Base-by-base conservation (phyloP, 1,140 invertebrate genomes). In the Lucilia cuprina region DNA sequence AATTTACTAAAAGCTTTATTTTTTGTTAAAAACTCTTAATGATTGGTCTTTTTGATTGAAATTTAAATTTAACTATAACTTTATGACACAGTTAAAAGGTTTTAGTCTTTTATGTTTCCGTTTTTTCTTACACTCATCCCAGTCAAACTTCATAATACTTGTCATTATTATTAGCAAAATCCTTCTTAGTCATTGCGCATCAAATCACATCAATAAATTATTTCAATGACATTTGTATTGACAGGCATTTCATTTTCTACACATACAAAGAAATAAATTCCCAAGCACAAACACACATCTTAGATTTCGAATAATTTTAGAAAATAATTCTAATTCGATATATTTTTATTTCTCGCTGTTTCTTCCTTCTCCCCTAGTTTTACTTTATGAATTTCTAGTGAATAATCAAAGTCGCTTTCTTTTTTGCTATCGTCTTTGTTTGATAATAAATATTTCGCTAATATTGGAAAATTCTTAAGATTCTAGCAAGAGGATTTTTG, bases 161-260 rank as follows among this genome's bases (percentile, higher is more conserved):
- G 55, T 60, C 55, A 19, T 50, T 47, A 80, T 80, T 80, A 80
- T 80, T 80, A 80, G 77, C n/a, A 8, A 80, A 80, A 80, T 80
- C 77, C 77, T 80, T 80, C 77, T 80, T 80, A 80, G 77, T 80
- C 77, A 80, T 80, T 80, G 77, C 77, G 77, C 77, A 49, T 80
- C 77, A 80, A 80, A 80, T 80, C 77, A 80, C 77, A 80, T 80
- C 77, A 49, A 80, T 80, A 80, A 80, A 80, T 80, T 80, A 50
- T 80, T 80, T 80, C 17, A 80, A 80, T 80, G 35, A 80, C 77
- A 80, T 80, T 80, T 80, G 41, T 49, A 80, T 80, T 80, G 77
- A 80, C 77, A 80, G 41, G 41, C 25, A 80, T 49, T 80, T 78
- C 34, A 41, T 80, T 47, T n/a, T 17, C 8, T 49, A n/a, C 35